Conservation (phyloP, 2,113 vertebrate genomes). For the Tylochromis polylepis region DNA sequence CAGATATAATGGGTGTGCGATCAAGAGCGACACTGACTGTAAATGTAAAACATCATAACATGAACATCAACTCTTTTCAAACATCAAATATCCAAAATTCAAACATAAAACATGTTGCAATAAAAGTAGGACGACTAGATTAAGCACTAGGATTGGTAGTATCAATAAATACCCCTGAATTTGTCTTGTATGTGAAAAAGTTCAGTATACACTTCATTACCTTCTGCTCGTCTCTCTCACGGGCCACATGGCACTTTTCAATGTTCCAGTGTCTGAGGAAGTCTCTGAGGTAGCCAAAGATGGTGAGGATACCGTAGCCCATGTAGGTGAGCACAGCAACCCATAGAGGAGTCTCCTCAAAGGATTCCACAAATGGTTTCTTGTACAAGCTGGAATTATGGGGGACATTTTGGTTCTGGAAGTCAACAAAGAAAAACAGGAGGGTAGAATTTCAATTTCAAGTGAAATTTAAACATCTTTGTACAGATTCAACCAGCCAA, state of each 20-base stretch:
- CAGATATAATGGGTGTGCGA: not conserved
- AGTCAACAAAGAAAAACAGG: not conserved
- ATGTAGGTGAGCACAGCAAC: constrained; percentile 96
- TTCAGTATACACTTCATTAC: constrained; percentile 48
- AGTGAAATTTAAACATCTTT: not conserved
- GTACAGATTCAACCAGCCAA: not conserved
- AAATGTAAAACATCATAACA: not conserved
- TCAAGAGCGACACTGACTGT: not conserved
- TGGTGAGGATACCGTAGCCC: constrained; percentile 93
- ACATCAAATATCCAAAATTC: not conserved
- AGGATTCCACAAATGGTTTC: constrained; percentile 86
- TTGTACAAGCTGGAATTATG: constrained; percentile 85
- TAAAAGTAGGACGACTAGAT: not conserved
- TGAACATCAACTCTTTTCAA: not conserved
- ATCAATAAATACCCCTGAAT: not conserved
- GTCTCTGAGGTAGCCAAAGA: constrained; percentile 95
- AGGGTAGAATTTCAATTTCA: not conserved
- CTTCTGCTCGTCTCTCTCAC: constrained; percentile 91
- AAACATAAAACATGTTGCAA: not conserved
- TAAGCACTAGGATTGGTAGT: not conserved
- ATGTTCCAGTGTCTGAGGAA: constrained; percentile 93
- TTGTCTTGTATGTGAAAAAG: not conserved
- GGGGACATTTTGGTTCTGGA: constrained; percentile 77
- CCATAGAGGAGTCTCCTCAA: constrained; percentile 92
- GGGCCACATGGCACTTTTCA: constrained; percentile 89